These are phyloP conservation scores for Fringilla coelebs DNA, from an alignment of 2,797 vertebrate species.

Conservation along the genomic window DNA sequence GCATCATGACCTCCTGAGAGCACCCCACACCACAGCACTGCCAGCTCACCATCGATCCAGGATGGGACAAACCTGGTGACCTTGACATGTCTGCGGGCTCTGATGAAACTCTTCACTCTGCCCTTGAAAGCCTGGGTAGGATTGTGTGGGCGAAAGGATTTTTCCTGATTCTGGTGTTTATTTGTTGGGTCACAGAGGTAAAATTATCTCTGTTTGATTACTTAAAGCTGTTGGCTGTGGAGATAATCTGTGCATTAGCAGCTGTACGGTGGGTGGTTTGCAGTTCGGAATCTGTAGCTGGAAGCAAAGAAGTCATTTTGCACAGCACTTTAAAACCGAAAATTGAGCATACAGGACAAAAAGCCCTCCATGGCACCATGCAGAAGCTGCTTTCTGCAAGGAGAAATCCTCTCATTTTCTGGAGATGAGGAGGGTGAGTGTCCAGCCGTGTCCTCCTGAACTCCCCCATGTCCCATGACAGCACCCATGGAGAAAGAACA, in stretches of 20 bases:
- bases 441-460: rapidly evolving
- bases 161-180: conserved; percentile 31
- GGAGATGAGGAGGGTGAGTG: rapidly evolving
- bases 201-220: conserved; percentile 61
- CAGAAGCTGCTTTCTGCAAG: background rate
- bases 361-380: background rate
- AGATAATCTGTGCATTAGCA: conserved; percentile 51
- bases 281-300: background rate
- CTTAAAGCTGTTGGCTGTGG: conserved; percentile 56
- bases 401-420: background rate
- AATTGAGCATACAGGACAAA: background rate
- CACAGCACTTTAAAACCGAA: background rate
- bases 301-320: background rate
- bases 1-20: background rate
- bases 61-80: background rate
- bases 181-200: conserved; percentile 42
- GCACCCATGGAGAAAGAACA: background rate
- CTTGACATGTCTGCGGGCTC: background rate
- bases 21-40: background rate
- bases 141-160: background rate
- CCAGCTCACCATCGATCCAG: background rate
- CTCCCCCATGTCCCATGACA: background rate
- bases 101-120: background rate
- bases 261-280: conserved; percentile 19
- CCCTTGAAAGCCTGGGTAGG: conserved; percentile 19